phyloP scores from a whole-genome alignment of 2,113 vertebrate species.

The Mohoua ochrocephala region DNA sequence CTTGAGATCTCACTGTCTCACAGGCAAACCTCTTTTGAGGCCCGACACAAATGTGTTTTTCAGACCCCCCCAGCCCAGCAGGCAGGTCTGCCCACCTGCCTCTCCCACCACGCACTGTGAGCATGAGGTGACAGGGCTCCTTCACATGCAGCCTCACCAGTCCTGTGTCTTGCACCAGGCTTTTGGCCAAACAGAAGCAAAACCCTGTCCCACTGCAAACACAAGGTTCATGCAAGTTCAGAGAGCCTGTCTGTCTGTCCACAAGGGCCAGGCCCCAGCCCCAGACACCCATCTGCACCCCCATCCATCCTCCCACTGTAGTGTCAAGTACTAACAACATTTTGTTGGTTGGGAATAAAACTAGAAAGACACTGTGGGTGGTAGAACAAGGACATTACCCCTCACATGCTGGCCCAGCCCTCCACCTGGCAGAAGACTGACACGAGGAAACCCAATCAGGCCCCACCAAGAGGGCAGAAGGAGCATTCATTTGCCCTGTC shows the following conservation, averaged over 20 bases:
- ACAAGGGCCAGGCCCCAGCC: not conserved
- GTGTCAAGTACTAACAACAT: not conserved
- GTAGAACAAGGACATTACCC: not conserved
- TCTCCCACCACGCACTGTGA: not conserved
- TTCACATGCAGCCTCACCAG: not conserved
- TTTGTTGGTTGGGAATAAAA: not conserved
- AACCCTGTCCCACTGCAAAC: not conserved
- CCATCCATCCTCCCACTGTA: not conserved
- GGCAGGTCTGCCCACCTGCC: not conserved
- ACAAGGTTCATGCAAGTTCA: not conserved
- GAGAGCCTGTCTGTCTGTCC: not conserved
- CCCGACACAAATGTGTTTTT: not conserved
- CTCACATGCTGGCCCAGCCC: not conserved
- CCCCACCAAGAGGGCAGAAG: not conserved
- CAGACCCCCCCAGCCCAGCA: not conserved
- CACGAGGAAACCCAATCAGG: not conserved
- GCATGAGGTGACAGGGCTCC: not conserved
- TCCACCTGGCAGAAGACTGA: not conserved
- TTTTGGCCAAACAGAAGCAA: not conserved
- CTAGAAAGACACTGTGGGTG: not conserved
- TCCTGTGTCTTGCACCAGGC: not conserved
- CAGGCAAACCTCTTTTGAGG: not conserved
- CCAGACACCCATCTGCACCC: not conserved
- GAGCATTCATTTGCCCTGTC: not conserved
- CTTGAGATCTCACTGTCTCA: not conserved